phyloP scores from a whole-genome alignment of 2,797 vertebrate species.

The Lacerta bilineata region DNA sequence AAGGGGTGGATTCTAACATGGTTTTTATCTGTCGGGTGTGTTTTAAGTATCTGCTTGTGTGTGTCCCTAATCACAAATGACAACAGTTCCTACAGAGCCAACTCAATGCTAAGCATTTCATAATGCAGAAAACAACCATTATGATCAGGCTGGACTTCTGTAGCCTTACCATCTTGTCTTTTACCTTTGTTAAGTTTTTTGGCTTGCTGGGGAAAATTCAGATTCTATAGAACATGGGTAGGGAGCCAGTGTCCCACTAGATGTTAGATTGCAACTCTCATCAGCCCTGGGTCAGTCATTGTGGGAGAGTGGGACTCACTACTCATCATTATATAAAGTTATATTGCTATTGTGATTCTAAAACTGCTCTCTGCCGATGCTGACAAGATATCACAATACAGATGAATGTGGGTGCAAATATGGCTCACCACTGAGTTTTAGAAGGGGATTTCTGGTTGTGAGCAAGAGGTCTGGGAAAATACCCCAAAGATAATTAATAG shows the following conservation, averaged over 20 bases:
- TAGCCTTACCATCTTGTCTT: background rate
- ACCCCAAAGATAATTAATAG: too few species aligned
- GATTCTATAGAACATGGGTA: background rate
- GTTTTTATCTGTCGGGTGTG: background rate
- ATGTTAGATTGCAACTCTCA: too few species aligned
- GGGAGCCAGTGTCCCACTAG: background rate
- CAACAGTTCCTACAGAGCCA: background rate
- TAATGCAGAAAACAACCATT: background rate
- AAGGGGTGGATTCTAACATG: background rate
- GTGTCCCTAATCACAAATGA: background rate
- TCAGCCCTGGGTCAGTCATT: too few species aligned
- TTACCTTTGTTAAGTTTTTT: background rate
- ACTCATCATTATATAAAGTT: too few species aligned
- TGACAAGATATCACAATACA: too few species aligned
- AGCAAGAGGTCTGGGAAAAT: too few species aligned
- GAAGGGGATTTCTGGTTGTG: too few species aligned
- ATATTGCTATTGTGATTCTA: too few species aligned
- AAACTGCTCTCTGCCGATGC: too few species aligned
- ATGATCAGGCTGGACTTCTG: background rate
- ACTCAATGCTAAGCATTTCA: background rate
- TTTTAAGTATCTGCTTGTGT: conserved; percentile 9
- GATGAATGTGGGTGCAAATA: too few species aligned
- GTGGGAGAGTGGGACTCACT: too few species aligned
- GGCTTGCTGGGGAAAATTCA: background rate
- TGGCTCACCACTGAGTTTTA: too few species aligned